Percentiles rank a stretch among this genome's conserved stretches.
Evolutionary conservation across 1,140 invertebrate genomes (phyloP).

Genomic region (Latrodectus geometricus): DNA sequence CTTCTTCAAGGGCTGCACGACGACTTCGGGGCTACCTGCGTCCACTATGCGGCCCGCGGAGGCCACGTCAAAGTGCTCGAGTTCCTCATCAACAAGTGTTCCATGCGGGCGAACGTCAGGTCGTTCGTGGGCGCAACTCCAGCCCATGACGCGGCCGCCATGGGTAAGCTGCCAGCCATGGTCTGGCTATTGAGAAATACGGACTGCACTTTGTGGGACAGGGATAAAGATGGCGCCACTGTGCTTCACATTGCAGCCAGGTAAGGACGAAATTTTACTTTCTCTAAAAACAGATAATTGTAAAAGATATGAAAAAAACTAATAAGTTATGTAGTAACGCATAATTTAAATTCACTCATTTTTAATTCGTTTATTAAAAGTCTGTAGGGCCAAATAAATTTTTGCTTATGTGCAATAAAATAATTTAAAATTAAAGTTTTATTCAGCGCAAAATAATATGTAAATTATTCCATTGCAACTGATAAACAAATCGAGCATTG

Average conservation of each 20-base stretch:
- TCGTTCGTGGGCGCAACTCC: slow-evolving; percentile 69
- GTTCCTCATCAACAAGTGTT: slow-evolving; percentile 66
- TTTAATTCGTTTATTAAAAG: background rate
- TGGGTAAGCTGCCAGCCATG: slow-evolving; percentile 69
- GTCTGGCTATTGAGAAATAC: slow-evolving; percentile 69
- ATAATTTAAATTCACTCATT: background rate
- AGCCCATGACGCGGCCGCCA: slow-evolving; percentile 70
- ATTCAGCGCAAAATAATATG: too few relatives aligned
- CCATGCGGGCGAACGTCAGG: slow-evolving; percentile 65
- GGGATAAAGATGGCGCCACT: slow-evolving; percentile 70
- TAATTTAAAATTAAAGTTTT: background rate
- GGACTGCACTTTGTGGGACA: slow-evolving; percentile 67
- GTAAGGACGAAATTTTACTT: slow-evolving; percentile 40
- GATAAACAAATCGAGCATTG: too few relatives aligned
- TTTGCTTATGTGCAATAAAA: background rate
- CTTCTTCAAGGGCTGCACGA: slow-evolving; percentile 65
- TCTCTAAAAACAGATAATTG: background rate
- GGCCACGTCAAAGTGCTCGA: slow-evolving; percentile 67
- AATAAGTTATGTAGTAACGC: background rate
- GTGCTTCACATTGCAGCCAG: slow-evolving; percentile 70
- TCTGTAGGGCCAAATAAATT: background rate
- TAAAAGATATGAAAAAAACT: background rate
- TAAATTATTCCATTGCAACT: too few relatives aligned
- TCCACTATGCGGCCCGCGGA: slow-evolving; percentile 70
- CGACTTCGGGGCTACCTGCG: slow-evolving; percentile 68